A percentile compares a stretch with the other conserved stretches of the same genome.
These are phyloP conservation scores for Strigamia crassipes DNA, from an alignment of 2,888 invertebrate species.

Conservation along the genomic window DNA sequence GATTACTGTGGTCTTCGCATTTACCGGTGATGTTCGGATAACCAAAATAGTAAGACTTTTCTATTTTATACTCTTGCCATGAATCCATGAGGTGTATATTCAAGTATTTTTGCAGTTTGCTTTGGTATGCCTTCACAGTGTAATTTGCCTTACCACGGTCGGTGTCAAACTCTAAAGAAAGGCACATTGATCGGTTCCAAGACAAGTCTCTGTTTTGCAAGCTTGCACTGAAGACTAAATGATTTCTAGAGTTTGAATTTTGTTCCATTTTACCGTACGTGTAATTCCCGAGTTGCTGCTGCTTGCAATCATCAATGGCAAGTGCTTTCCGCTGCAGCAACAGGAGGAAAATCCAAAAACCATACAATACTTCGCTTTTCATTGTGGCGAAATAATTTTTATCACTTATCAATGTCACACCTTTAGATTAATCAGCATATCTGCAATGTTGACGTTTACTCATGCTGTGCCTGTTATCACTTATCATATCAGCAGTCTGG, in stretches of 20 bases:
- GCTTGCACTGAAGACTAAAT: not conserved
- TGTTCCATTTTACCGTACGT: not conserved
- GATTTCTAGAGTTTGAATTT: not conserved
- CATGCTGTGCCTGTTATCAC: no score
- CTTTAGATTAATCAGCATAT: no score
- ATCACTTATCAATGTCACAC: no score
- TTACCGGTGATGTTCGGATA: not conserved
- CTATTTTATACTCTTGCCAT: not conserved
- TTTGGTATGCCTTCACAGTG: not conserved
- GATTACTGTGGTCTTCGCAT: not conserved
- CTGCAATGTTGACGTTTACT: no score
- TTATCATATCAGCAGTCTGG: no score
- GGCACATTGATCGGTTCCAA: not conserved
- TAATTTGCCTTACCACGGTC: not conserved
- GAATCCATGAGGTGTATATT: not conserved
- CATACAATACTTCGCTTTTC: not conserved
- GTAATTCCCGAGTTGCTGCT: not conserved
- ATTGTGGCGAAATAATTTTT: not conserved
- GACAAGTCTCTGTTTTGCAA: not conserved
- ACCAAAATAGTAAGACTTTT: not conserved
- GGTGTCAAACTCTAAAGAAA: not conserved
- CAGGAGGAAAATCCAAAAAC: not conserved
- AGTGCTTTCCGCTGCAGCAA: not conserved
- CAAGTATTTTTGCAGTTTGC: not conserved
- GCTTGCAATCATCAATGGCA: not conserved